These are phyloP conservation scores for Xiphophorus birchmanni DNA, from an alignment of 2,797 vertebrate genomes.

Conservation along the genomic window DNA sequence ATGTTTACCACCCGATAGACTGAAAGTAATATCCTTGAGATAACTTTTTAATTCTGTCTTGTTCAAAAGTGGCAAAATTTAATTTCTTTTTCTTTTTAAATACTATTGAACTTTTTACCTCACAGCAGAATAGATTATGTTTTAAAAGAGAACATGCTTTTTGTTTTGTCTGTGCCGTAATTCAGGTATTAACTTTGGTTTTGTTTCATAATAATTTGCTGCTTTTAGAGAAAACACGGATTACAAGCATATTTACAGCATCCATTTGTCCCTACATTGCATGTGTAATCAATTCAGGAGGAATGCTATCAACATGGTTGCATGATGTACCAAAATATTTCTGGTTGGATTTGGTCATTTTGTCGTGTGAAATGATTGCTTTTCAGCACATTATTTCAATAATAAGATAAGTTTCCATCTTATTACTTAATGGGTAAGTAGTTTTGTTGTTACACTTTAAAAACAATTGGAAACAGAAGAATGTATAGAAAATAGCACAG, in stretches of 20 bases:
- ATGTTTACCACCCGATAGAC: slow-evolving; percentile 25
- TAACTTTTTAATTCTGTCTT: slow-evolving; percentile 10
- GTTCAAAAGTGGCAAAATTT: slow-evolving; percentile 18
- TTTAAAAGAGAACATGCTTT: slow-evolving; percentile 44
- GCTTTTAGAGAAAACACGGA: slow-evolving; percentile 31
- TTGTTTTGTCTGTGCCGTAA: slow-evolving; percentile 80
- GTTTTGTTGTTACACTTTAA: slow-evolving; percentile 15
- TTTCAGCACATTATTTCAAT: slow-evolving; percentile 44
- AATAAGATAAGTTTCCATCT: slow-evolving; percentile 15
- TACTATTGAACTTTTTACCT: slow-evolving; percentile 55
- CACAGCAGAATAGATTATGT: slow-evolving; percentile 47
- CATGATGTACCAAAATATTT: slow-evolving; percentile 47
- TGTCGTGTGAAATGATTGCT: slow-evolving; percentile 42
- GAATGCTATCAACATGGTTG: slow-evolving; percentile 37
- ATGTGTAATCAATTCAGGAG: slow-evolving; percentile 40
- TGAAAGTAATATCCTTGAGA: slow-evolving; percentile 16
- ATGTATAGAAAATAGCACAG: slow-evolving; percentile 61
- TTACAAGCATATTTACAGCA: background rate
- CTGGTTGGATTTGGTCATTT: slow-evolving; percentile 21
- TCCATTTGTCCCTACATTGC: slow-evolving; percentile 43
- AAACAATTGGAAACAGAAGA: slow-evolving; percentile 53
- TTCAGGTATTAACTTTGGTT: slow-evolving; percentile 60
- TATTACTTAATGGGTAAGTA: slow-evolving; percentile 3
- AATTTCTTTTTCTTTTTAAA: slow-evolving; percentile 21
- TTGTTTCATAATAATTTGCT: slow-evolving; percentile 51